Conservation (phyloP, 2,113 vertebrate species). For the Thunnus thynnus region DNA sequence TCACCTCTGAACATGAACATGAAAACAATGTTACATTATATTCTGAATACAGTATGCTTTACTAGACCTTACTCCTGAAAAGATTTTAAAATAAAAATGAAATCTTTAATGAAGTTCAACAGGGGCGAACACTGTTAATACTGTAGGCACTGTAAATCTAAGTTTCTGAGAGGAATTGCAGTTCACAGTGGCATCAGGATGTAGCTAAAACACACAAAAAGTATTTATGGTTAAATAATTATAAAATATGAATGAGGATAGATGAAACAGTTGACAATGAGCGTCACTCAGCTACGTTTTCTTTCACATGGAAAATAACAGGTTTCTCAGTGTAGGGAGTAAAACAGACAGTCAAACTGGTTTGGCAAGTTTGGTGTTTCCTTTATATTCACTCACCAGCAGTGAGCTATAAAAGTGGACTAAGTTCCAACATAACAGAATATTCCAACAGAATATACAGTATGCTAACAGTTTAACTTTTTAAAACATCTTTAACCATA, state of each 20-base stretch:
- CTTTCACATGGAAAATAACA: not conserved
- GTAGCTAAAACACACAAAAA: not conserved
- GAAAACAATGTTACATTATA: not conserved
- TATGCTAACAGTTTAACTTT: not conserved
- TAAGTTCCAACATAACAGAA: not conserved
- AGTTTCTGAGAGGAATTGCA: not conserved
- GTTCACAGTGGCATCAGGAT: not conserved
- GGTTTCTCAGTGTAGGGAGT: not conserved
- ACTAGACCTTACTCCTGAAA: not conserved
- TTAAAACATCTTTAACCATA: not conserved
- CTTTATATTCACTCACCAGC: not conserved
- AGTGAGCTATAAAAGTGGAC: not conserved
- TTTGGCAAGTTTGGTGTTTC: conserved; percentile 1
- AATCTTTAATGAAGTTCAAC: too few relatives aligned
- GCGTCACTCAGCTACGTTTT: not conserved
- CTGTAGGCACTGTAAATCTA: not conserved
- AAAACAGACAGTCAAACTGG: conserved; percentile 22
- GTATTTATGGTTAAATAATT: too few relatives aligned
- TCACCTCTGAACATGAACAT: not conserved
- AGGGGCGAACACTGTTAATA: not conserved
- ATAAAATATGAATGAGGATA: not conserved
- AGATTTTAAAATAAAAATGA: too few relatives aligned
- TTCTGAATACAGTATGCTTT: too few relatives aligned
- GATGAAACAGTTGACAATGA: not conserved
- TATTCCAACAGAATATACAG: too few relatives aligned